phyloP scores from a whole-genome alignment of 2,888 invertebrate species.

The Eupelmus urozonus region DNA sequence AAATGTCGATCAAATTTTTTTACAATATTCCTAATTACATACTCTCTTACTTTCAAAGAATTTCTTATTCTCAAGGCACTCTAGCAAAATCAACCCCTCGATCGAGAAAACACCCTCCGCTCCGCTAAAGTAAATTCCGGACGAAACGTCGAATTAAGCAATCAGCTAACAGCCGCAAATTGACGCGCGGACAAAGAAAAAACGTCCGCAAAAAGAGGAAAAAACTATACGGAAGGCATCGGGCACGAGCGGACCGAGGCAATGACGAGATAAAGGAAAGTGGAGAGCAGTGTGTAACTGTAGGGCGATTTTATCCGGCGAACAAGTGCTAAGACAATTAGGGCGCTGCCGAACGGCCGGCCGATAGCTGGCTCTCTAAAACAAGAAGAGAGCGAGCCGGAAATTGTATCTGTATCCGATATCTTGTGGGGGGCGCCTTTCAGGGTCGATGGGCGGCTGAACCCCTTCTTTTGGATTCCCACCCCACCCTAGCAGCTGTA shows the following conservation, averaged over 20 bases:
- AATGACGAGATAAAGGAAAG: background rate
- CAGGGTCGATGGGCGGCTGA: background rate
- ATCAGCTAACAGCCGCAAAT: background rate
- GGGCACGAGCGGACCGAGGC: background rate
- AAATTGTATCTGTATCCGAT: slow-evolving; percentile 51
- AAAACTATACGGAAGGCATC: background rate
- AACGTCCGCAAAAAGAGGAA: background rate
- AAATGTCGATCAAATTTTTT: no score
- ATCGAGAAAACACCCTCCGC: no score
- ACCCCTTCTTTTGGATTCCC: background rate
- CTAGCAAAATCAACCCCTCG: no score
- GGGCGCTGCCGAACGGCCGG: slow-evolving; percentile 12
- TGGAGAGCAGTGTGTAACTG: background rate
- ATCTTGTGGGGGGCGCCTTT: slow-evolving; percentile 30
- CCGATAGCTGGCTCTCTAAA: slow-evolving; percentile 34
- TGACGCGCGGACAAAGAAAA: background rate
- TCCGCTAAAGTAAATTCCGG: no score
- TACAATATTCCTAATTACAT: no score
- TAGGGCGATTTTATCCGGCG: slow-evolving; percentile 7
- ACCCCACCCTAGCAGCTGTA: background rate
- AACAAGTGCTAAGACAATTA: slow-evolving; percentile 56
- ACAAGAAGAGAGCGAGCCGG: slow-evolving; percentile 50
- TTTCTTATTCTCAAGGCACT: no score
- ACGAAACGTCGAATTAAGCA: no score
- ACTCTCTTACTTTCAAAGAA: no score